A percentile compares a stretch with the other conserved stretches of the same genome.
These are phyloP conservation scores for Platynereis dumerilii DNA, from an alignment of 2,888 invertebrate genomes.

Conservation along the genomic window DNA sequence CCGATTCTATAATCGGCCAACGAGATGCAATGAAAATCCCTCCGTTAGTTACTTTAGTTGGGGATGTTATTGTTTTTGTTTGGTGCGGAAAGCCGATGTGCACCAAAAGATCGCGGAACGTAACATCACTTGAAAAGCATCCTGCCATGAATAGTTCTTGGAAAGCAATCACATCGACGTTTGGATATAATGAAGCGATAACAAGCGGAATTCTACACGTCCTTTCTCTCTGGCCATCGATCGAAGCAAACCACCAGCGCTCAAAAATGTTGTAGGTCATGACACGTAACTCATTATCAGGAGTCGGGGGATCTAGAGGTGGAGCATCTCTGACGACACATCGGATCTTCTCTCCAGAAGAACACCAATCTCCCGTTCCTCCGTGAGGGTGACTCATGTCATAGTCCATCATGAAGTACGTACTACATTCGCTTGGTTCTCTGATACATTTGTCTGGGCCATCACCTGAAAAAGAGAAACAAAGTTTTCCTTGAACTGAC, in stretches of 20 bases:
- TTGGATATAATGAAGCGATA: slow-evolving; percentile 12
- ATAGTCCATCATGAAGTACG: slow-evolving; percentile 23
- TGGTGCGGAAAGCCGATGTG: slow-evolving; percentile 26
- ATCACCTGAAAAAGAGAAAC: too few relatives aligned
- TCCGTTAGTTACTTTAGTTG: slow-evolving; percentile 14
- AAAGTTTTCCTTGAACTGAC: too few relatives aligned
- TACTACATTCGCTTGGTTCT: slow-evolving; percentile 17
- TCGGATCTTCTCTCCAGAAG: slow-evolving; percentile 17
- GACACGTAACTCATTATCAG: slow-evolving; percentile 19
- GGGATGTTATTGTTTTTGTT: slow-evolving; percentile 14
- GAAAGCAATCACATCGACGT: slow-evolving; percentile 29
- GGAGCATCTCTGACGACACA: slow-evolving; percentile 18
- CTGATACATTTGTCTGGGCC: slow-evolving; percentile 9
- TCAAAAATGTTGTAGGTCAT: slow-evolving; percentile 28
- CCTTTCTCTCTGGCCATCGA: slow-evolving; percentile 29
- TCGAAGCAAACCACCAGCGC: slow-evolving; percentile 2
- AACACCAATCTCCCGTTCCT: slow-evolving; percentile 18
- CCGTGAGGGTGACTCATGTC: slow-evolving; percentile 15
- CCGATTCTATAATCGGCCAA: slow-evolving; percentile 21
- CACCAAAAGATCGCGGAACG: slow-evolving; percentile 20
- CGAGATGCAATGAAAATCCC: slow-evolving; percentile 30
- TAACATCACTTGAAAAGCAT: slow-evolving; percentile 10
- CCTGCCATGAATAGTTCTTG: slow-evolving; percentile 29
- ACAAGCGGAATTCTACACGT: slow-evolving; percentile 27
- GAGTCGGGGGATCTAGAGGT: neutral